Percentiles rank a stretch among this genome's conserved stretches.
Conservation (phyloP, 2,113 vertebrate genomes). For the Syngnathus floridae region DNA sequence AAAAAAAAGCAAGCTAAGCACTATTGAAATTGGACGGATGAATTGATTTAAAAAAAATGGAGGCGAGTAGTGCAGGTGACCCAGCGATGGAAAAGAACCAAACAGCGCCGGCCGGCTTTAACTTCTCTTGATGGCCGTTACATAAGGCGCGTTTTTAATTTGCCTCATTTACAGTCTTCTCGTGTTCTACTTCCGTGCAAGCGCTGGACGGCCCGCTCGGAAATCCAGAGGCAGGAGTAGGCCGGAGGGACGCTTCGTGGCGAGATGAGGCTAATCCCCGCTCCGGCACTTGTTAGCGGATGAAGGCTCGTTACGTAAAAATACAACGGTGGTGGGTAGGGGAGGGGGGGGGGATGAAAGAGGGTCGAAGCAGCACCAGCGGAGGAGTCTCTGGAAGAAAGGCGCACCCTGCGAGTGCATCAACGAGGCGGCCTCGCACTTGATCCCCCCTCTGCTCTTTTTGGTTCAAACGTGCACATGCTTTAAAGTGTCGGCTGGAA, state of each 20-base stretch:
- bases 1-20: no score
- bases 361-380: slow-evolving; percentile 3
- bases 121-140: slow-evolving; percentile 27
- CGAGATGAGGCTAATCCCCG: slow-evolving; percentile 30
- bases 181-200: slow-evolving; percentile 20
- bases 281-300: slow-evolving; percentile 25
- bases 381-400: not conserved
- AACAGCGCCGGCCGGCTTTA: not conserved
- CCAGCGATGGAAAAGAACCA: not conserved
- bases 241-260: slow-evolving; percentile 8
- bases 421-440: not conserved
- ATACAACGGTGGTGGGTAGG: not conserved
- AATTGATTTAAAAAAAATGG: not conserved
- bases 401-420: not conserved
- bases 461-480: slow-evolving; percentile 2
- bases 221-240: slow-evolving; percentile 9
- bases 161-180: slow-evolving; percentile 27
- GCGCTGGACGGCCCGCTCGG: not conserved
- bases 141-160: slow-evolving; percentile 33
- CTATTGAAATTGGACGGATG: no score
- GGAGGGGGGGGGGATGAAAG: not conserved
- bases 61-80: not conserved
- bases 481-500: slow-evolving; percentile 10
- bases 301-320: slow-evolving; percentile 19
- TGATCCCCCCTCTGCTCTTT: not conserved